Conservation (phyloP, 2,113 vertebrate genomes). For the Eurypyga helias region DNA sequence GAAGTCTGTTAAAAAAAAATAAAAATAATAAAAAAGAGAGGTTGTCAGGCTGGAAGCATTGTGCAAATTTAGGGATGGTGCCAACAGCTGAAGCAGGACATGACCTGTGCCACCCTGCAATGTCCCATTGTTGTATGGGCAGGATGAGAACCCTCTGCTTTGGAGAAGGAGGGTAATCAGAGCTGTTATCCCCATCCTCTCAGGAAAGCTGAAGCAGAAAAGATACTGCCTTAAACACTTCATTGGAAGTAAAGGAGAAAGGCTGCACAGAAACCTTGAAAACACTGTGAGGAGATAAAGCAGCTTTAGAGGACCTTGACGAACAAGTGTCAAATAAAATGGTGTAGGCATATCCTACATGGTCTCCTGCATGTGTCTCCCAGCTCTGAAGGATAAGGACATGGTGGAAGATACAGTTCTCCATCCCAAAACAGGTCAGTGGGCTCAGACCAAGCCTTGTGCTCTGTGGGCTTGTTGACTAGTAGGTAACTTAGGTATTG, state of each 20-base stretch:
- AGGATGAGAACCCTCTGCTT: not conserved
- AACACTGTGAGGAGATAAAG: not conserved
- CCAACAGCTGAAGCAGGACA: not conserved
- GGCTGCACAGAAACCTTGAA: not conserved
- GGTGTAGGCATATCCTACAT: rapidly evolving
- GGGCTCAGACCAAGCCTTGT: not conserved
- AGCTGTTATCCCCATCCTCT: not conserved
- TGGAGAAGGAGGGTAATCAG: not conserved
- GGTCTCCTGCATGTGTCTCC: not conserved
- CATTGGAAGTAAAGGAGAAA: not conserved
- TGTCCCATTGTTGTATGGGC: not conserved
- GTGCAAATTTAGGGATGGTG: not conserved
- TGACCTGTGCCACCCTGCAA: rapidly evolving
- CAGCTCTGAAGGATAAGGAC: not conserved
- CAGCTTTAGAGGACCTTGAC: not conserved
- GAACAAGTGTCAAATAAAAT: not conserved
- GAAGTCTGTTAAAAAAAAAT: not conserved
- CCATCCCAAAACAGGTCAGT: not conserved
- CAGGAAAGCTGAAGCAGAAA: not conserved
- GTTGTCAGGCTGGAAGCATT: not conserved
- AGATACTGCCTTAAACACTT: not conserved
- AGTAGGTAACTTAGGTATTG: not conserved
- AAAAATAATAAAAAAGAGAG: not conserved
- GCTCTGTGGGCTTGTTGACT: not conserved
- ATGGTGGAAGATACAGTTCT: not conserved